A percentile compares a stretch with the other conserved stretches of the same genome.
phyloP scores from a whole-genome alignment of 2,113 vertebrate species.

The Callospermophilus lateralis region DNA sequence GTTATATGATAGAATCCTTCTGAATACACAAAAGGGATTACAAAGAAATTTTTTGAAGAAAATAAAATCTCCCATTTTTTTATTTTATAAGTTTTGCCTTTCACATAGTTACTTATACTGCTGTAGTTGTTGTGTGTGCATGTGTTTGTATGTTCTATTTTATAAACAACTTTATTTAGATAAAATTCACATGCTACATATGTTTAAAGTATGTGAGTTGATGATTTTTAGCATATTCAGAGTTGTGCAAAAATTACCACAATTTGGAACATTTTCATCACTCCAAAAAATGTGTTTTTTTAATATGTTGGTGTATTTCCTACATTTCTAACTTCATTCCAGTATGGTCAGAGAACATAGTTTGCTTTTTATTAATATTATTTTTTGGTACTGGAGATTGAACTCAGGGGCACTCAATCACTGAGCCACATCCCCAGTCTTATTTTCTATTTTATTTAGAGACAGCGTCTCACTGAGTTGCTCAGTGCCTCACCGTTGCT shows the following conservation, averaged over 20 bases:
- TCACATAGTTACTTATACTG: not conserved
- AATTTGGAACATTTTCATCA: not conserved
- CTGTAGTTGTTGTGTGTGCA: not conserved
- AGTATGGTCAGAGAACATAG: not conserved
- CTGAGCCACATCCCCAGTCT: no score
- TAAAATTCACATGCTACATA: not conserved
- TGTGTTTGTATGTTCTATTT: not conserved
- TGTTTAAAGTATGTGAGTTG: not conserved
- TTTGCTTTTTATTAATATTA: not conserved
- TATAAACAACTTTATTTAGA: not conserved
- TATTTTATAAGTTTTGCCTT: not conserved
- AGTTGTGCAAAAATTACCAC: not conserved
- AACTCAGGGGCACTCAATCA: no score
- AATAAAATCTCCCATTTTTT: not conserved
- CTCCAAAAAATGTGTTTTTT: not conserved
- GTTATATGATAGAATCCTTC: not conserved
- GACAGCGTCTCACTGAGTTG: no score
- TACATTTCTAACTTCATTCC: not conserved
- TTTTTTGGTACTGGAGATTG: no score
- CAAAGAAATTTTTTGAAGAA: constrained; percentile 4
- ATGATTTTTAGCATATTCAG: not conserved
- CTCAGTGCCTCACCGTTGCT: no score
- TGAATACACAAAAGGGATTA: not conserved
- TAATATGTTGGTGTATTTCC: not conserved
- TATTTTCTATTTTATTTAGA: no score